Conservation (phyloP, 2,888 invertebrate genomes). For the Brachycybe producta region DNA sequence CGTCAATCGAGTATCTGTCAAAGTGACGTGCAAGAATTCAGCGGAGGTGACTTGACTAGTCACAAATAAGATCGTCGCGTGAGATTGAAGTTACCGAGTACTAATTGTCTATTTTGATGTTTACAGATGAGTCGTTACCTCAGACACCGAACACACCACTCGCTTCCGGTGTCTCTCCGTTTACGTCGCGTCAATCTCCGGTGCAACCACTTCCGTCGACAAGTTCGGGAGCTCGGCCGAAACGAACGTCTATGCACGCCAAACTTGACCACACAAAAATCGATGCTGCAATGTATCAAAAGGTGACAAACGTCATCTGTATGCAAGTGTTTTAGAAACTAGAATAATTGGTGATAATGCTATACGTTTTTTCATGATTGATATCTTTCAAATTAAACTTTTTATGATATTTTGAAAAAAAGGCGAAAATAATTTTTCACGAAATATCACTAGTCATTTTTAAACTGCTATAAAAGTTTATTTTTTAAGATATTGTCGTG, state of each 20-base stretch:
- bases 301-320: constrained; percentile 25
- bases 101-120: not conserved
- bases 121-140: constrained; percentile 21
- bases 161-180: constrained; percentile 19
- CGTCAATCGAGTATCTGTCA: constrained; percentile 21
- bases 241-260: constrained; percentile 43
- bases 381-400: too few species aligned
- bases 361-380: too few species aligned
- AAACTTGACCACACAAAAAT: constrained; percentile 51
- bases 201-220: constrained; percentile 15
- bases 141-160: constrained; percentile 23
- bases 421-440: too few species aligned
- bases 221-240: constrained; percentile 11
- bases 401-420: too few species aligned
- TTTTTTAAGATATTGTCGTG: too few species aligned
- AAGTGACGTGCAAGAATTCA: constrained; percentile 18
- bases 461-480: too few species aligned
- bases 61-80: not conserved
- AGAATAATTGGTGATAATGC: too few species aligned
- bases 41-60: constrained; percentile 17
- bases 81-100: not conserved
- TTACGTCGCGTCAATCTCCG: constrained; percentile 14
- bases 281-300: constrained; percentile 44
- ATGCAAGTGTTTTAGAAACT: too few species aligned
- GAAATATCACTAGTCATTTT: too few species aligned